phyloP scores from a whole-genome alignment of 2,113 vertebrate genomes.

The Naja naja region DNA sequence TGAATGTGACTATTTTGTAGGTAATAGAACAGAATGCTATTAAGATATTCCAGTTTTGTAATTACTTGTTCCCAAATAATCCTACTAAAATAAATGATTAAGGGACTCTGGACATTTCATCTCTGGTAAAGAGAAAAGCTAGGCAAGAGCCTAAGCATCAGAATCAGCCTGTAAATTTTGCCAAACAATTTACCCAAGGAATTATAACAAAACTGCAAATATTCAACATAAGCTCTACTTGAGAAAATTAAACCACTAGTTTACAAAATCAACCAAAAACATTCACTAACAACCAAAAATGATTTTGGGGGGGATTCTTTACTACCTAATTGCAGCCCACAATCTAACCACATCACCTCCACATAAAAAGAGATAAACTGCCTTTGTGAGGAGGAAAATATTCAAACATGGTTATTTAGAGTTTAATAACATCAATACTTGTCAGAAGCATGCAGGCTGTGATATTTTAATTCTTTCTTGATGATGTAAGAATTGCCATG shows the following conservation, averaged over 20 bases:
- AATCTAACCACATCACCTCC: neutral
- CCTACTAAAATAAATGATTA: neutral
- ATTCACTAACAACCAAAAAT: conserved; percentile 13
- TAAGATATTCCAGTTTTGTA: neutral
- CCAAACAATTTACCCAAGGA: neutral
- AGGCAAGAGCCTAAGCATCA: conserved; percentile 28
- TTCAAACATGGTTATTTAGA: neutral
- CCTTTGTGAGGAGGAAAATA: neutral
- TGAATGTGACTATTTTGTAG: neutral
- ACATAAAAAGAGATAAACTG: neutral
- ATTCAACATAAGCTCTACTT: conserved; percentile 31
- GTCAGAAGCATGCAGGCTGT: neutral
- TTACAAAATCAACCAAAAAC: conserved; percentile 15
- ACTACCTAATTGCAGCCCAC: conserved; percentile 12
- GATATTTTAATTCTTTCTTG: neutral
- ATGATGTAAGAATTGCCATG: neutral
- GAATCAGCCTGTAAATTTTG: conserved; percentile 16
- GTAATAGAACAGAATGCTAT: neutral
- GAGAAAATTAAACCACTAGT: conserved; percentile 2
- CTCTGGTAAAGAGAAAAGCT: conserved; percentile 27
- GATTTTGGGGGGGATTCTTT: neutral
- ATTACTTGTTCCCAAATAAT: neutral
- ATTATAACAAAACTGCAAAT: conserved; percentile 4
- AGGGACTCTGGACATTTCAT: neutral
- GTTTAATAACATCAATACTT: neutral